These are phyloP conservation scores for Cancer borealis DNA, from an alignment of 2,888 invertebrate genomes.

Conservation along the genomic window DNA sequence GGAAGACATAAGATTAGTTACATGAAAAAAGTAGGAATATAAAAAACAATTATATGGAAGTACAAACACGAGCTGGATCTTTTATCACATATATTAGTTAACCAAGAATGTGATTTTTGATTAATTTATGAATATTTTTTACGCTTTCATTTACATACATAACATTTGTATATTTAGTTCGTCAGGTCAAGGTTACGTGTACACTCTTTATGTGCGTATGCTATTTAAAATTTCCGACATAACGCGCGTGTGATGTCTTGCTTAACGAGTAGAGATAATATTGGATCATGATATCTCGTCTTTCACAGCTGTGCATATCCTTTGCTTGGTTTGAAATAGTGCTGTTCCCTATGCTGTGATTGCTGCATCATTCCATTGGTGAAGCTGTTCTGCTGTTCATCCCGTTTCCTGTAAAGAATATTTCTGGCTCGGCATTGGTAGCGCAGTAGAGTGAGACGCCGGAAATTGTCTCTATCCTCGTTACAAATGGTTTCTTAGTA, in stretches of 20 bases:
- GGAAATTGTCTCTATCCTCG: background rate
- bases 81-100: background rate
- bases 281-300: background rate
- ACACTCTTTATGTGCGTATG: background rate
- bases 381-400: background rate
- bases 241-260: background rate
- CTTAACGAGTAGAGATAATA: background rate
- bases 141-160: background rate
- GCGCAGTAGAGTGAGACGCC: background rate
- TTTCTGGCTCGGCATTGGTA: background rate
- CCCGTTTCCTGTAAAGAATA: background rate
- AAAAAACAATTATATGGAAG: constrained; percentile 15
- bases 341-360: background rate
- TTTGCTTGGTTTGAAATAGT: background rate
- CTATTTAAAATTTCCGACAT: background rate
- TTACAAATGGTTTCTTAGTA: background rate
- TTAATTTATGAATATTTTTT: background rate
- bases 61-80: constrained; percentile 12
- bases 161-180: background rate
- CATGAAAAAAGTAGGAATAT: background rate
- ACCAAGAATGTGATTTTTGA: background rate
- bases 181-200: background rate
- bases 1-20: background rate
- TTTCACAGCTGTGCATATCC: background rate
- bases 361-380: background rate